Base-by-base conservation (phyloP, 2,888 invertebrate species). In the Pammene aurita region DNA sequence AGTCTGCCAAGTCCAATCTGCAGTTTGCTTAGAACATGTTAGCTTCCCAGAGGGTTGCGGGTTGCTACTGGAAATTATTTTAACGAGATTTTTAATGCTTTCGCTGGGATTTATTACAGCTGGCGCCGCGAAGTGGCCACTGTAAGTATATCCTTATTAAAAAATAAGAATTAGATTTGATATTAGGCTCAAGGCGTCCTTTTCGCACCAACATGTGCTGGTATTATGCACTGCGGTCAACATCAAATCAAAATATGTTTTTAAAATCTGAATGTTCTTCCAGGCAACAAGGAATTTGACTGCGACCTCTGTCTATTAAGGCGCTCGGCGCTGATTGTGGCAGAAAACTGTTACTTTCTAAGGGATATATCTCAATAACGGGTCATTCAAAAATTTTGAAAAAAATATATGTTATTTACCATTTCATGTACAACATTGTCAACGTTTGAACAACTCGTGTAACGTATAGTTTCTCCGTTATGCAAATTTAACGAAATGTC, bases 51-150 rank as follows among this genome's bases (percentile, higher is more conserved):
- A 76, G 77, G 77, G 74, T 74, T 73, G 72, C 34, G 16, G 41
- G 57, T 76, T 77, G 78, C 80, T 84, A 81, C 79, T 79, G 72
- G 76, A 78, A 83, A 83, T 75, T 76, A 78, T 82, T 87, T 84
- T 89, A 89, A 89, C 83, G 88, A 85, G 87, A 84, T 89, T 89
- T 69, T 89, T 88, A 89, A 89, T 87, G 89, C 81, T 84, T 83
- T 80, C 77, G 77, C 82, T 80, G 78, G 83, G 76, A 86, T 88
- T 88, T 87, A 89, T 85, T 80, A 77, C 83, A 66, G 70, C 72
- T 79, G 85, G 85, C 86, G 88, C 88, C 87, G 82, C 77, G 78
- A 76, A 80, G 77, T 73, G 72, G 72, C 73, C 14, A 62, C 50
- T 63, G 50, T 1, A 5, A 18, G 1, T 7, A 16, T 16, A 16